Evolutionary conservation across 2,888 invertebrate species (phyloP), one percentile per base, ranked within the genome.

Genomic region (Mythimna pallens): DNA sequence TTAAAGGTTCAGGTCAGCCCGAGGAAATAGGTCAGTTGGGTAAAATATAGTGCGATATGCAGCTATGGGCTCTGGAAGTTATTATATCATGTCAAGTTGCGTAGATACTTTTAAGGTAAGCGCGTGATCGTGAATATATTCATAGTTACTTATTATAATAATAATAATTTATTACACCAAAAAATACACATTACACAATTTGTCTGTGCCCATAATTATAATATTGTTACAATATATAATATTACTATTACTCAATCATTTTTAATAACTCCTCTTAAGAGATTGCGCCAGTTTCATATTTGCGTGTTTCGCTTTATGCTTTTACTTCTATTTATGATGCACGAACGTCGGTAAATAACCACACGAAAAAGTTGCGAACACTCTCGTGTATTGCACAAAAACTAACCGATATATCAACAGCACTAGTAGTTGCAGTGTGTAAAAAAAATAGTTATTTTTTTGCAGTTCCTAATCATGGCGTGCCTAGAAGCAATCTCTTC

Each of bases 1-100:
- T 81, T 54, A 81, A 76, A 77, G 66, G 81, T 81, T 67, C 78
- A 54, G 63, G 59, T n/a, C 58, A 17, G 62, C 57, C n/a, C 20
- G 65, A 40, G 34, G 17, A 80, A 81, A 81, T 81, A 50, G 79
- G 79, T 80, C 79, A 80, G 66, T 77, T 80, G 55, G 63, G 55
- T 52, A 65, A 66, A 81, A 81, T 52, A 30, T 72, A 76, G 61
- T 22, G 54, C 47, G 55, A 63, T 72, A 72, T 67, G 78, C 78
- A 66, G 59, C 14, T 65, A 63, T 67, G 47, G 58, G 36, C 47
- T 67, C 55, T 47, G 59, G 9, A 76, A 67, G 25, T 81, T 72
- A 72, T 77, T 66, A 72, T 72, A 61, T 59, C 64, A 67, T 34
- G 59, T 67, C 50, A 66, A 52, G 63, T 64, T 17, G 34, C 62